Percentiles rank a stretch among this genome's conserved stretches.
Conservation (phyloP, 2,888 invertebrate species). For the Pterostichus madidus region DNA sequence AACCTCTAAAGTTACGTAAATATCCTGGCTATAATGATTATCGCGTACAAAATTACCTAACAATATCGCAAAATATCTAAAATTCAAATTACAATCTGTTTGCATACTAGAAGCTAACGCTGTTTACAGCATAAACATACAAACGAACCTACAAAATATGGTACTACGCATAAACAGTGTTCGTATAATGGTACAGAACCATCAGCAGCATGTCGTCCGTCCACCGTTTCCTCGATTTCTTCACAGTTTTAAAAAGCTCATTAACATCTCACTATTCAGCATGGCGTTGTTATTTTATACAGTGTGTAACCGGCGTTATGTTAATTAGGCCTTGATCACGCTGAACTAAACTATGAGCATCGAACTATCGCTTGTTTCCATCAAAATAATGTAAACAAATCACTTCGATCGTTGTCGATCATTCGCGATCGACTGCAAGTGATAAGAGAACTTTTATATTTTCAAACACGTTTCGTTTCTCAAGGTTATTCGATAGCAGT, state of each 20-base stretch:
- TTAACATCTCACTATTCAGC: conserved; percentile 11
- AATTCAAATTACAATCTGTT: conserved; percentile 55
- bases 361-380: conserved; percentile 3
- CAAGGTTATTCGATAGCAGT: neutral
- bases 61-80: conserved; percentile 50
- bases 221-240: conserved; percentile 28
- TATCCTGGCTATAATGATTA: conserved; percentile 39
- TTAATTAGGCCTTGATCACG: conserved; percentile 1
- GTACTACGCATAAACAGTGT: neutral
- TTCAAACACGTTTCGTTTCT: neutral
- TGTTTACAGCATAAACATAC: conserved; percentile 31
- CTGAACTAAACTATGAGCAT: neutral
- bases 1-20: conserved; percentile 21
- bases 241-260: conserved; percentile 37
- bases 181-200: neutral
- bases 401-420: neutral
- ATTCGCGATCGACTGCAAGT: neutral
- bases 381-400: conserved; percentile 7
- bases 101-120: conserved; percentile 48
- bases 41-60: conserved; percentile 31
- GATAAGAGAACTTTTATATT: conserved; percentile 8
- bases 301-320: conserved; percentile 9
- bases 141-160: conserved; percentile 42
- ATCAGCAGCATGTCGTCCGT: conserved; percentile 2
- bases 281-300: neutral